Conservation (phyloP, 2,888 invertebrate species). For the Hydrotaea diabolus region DNA sequence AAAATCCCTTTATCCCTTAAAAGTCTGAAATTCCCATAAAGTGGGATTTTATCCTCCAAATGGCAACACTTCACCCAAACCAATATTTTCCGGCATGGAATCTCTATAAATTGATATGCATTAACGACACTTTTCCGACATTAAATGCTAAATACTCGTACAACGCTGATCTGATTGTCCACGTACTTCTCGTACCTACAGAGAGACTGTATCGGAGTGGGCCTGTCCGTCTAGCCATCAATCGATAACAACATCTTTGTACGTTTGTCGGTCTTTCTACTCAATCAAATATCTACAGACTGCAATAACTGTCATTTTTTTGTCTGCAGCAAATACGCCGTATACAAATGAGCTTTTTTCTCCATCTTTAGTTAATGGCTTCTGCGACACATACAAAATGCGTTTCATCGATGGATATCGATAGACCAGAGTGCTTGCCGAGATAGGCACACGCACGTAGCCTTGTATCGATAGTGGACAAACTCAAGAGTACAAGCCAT, state of each 20-base stretch:
- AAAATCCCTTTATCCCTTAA: no score
- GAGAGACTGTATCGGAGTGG: no score
- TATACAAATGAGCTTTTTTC: conserved; percentile 7
- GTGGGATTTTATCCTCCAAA: no score
- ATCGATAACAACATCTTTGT: neutral
- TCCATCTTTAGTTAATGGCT: conserved; percentile 20
- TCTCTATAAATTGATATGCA: neutral
- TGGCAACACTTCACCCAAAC: no score
- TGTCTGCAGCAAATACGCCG: neutral
- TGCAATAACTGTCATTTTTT: conserved; percentile 27
- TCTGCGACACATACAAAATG: conserved; percentile 12
- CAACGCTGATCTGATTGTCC: no score
- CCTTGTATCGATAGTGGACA: neutral
- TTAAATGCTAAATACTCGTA: no score
- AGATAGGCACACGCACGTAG: neutral
- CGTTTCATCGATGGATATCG: neutral
- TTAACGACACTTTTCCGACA: no score
- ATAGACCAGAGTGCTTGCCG: neutral
- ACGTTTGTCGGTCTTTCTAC: conserved; percentile 5
- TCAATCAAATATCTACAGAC: conserved; percentile 8
- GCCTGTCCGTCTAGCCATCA: neutral
- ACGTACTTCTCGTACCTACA: no score
- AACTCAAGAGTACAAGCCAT: no score
- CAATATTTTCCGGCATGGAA: no score
- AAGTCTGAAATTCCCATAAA: no score